Percentiles rank a stretch among this genome's conserved stretches.
Conservation (phyloP, 1,140 invertebrate species). For the Zophobas morio region DNA sequence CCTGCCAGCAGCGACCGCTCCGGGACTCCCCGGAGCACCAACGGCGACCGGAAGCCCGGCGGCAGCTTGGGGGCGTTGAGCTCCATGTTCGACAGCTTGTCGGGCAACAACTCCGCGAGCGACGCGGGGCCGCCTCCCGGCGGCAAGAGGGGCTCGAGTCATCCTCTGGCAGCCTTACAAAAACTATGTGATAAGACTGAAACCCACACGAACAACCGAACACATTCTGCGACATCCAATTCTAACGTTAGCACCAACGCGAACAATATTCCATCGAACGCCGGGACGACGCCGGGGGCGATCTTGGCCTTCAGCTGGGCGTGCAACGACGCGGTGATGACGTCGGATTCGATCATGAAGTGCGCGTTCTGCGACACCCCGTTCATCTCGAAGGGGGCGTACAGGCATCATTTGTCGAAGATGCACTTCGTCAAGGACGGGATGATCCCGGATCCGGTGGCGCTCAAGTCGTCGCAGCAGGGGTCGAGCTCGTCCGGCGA, state of each 20-base stretch:
- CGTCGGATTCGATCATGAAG: constrained; percentile 91
- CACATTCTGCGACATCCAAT: constrained; percentile 64
- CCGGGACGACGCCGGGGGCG: constrained; percentile 80
- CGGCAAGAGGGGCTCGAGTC: constrained; percentile 79
- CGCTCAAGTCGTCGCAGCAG: constrained; percentile 73
- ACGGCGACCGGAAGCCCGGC: constrained; percentile 70
- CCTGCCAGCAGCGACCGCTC: constrained; percentile 83
- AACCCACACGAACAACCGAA: constrained; percentile 72
- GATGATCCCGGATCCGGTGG: constrained; percentile 81
- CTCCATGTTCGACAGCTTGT: constrained; percentile 91
- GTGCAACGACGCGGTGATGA: constrained; percentile 91
- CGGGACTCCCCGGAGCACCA: constrained; percentile 78
- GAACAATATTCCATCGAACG: constrained; percentile 61
- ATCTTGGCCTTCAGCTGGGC: constrained; percentile 95
- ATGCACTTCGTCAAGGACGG: constrained; percentile 97
- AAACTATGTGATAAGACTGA: constrained; percentile 96
- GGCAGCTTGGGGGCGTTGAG: constrained; percentile 86
- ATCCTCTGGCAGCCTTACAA: constrained; percentile 93
- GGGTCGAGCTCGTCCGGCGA: constrained; percentile 68
- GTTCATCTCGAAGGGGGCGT: constrained; percentile 96
- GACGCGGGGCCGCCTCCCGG: constrained; percentile 64
- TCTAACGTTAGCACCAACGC: constrained; percentile 62
- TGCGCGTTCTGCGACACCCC: constrained; percentile 97
- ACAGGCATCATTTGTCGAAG: constrained; percentile 95
- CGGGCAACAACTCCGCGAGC: constrained; percentile 72